phyloP scores from a whole-genome alignment of 2,113 vertebrate species.

The Corydoras maculifer region DNA sequence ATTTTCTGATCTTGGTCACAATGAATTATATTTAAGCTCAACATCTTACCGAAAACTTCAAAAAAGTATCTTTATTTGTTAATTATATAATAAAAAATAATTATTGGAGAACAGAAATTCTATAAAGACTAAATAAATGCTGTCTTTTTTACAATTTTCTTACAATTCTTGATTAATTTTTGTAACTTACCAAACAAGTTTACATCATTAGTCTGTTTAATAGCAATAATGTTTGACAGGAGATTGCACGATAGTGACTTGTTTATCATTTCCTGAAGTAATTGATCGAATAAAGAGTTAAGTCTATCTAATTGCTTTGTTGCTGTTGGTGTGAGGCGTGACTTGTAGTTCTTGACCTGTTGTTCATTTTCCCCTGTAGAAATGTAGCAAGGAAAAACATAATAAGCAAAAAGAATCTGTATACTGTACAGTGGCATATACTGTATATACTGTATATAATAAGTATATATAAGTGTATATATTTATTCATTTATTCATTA shows the following conservation, averaged over 20 bases:
- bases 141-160: not conserved
- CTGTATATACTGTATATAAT: too few species aligned
- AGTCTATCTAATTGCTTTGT: not conserved
- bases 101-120: not conserved
- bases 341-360: not conserved
- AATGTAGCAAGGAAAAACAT: not conserved
- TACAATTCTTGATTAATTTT: not conserved
- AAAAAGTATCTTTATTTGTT: too few species aligned
- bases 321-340: not conserved
- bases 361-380: slow-evolving; percentile 2
- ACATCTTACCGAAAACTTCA: too few species aligned
- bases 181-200: slow-evolving; percentile 20
- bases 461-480: too few species aligned
- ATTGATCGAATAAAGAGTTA: not conserved
- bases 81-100: not conserved
- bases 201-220: not conserved
- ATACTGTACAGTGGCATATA: not conserved
- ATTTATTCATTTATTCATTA: too few species aligned
- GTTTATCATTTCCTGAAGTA: slow-evolving; percentile 8
- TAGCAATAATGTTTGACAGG: not conserved
- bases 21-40: too few species aligned
- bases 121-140: not conserved
- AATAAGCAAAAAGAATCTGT: not conserved
- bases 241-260: slow-evolving; percentile 21
- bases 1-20: too few species aligned